A percentile compares a stretch with the other conserved stretches of the same genome.
Conservation (phyloP, 23 tunicate species). For the Halocynthia aurantium region DNA sequence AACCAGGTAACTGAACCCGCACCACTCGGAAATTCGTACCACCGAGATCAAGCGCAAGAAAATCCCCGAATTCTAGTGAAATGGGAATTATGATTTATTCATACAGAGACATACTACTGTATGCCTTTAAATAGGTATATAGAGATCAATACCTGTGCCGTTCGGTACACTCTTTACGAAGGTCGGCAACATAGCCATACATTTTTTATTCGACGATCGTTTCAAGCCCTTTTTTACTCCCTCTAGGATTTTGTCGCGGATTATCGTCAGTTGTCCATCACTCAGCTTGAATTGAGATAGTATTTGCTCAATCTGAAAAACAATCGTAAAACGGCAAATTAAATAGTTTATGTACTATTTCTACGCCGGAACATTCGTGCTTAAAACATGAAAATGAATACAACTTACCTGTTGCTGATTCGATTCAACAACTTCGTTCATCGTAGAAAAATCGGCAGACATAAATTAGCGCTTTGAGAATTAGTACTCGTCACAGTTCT, state of each 20-base stretch:
- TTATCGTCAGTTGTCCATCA: background rate
- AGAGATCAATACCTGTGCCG: slow-evolving; percentile 21
- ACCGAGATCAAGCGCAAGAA: slow-evolving; percentile 61
- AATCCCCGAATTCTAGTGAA: slow-evolving; percentile 41
- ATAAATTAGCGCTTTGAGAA: no score
- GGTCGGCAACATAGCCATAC: slow-evolving; percentile 23
- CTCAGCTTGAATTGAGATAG: slow-evolving; percentile 6
- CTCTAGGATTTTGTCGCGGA: slow-evolving; percentile 12
- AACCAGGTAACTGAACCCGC: slow-evolving; percentile 18
- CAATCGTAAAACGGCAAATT: background rate
- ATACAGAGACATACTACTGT: background rate
- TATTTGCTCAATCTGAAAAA: slow-evolving; percentile 1
- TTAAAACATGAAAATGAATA: no score
- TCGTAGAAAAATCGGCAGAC: no score
- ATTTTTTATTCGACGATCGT: background rate
- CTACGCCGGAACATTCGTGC: no score
- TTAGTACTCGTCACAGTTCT: no score
- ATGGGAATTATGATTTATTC: background rate
- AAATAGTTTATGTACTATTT: no score
- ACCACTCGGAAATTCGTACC: slow-evolving; percentile 64
- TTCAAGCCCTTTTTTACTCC: background rate
- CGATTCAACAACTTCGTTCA: no score
- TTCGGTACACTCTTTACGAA: slow-evolving; percentile 17
- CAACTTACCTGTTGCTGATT: no score
- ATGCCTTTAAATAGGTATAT: background rate